Evolutionary conservation across 2,888 invertebrate species (phyloP).

Genomic region (Scaptomyza flava): DNA sequence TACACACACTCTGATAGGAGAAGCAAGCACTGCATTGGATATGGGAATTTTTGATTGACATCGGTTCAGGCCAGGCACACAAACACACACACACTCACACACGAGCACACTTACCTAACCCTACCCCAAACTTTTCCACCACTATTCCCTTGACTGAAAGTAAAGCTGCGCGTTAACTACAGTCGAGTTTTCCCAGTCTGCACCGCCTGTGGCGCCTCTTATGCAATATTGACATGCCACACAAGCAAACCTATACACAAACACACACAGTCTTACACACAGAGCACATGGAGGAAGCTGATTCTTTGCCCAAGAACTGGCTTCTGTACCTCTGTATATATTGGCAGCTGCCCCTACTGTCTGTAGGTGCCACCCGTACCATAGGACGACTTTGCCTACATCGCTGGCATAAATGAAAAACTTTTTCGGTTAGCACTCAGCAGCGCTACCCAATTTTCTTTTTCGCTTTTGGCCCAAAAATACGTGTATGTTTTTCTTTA

Average conservation of each 20-base stretch:
- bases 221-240: slow-evolving; percentile 75
- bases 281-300: slow-evolving; percentile 4
- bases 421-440: slow-evolving; percentile 77
- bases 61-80: slow-evolving; percentile 63
- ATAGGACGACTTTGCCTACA: slow-evolving; percentile 23
- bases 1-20: neutral
- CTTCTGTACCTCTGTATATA: slow-evolving; percentile 10
- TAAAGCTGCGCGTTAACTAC: slow-evolving; percentile 76
- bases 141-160: slow-evolving; percentile 30
- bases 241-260: slow-evolving; percentile 50
- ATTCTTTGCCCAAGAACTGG: slow-evolving; percentile 16
- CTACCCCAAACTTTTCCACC: slow-evolving; percentile 5
- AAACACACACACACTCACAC: neutral
- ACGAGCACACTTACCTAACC: neutral
- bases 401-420: slow-evolving; percentile 66
- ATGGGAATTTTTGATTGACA: slow-evolving; percentile 82
- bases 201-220: slow-evolving; percentile 73
- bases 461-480: slow-evolving; percentile 66
- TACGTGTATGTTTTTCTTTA: slow-evolving; percentile 79
- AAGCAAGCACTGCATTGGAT: slow-evolving; percentile 67
- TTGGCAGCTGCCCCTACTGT: slow-evolving; percentile 12
- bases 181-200: slow-evolving; percentile 41
- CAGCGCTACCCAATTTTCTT: slow-evolving; percentile 76
- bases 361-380: slow-evolving; percentile 53
- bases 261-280: neutral